A percentile compares a stretch with the other conserved stretches of the same genome.
Conservation (phyloP, 2,888 invertebrate species). For the Pseudoips prasinana region DNA sequence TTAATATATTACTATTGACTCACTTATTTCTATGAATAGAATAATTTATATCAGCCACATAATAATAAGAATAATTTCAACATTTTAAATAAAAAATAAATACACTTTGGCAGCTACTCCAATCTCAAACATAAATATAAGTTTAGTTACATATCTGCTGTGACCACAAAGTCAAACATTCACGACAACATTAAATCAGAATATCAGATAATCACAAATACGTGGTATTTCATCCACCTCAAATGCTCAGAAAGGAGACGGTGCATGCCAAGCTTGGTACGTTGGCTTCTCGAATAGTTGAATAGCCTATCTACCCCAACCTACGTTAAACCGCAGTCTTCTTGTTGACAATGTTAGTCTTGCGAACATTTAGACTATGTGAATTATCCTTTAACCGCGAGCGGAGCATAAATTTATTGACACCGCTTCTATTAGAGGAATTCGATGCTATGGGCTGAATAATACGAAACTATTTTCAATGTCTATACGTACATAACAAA, state of each 20-base stretch:
- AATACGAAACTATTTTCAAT: conserved; percentile 22
- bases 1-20: too few relatives aligned
- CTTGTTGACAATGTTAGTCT: conserved; percentile 55
- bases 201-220: conserved; percentile 8
- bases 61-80: too few relatives aligned
- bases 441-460: conserved; percentile 24
- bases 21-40: too few relatives aligned
- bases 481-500: neutral
- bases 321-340: conserved; percentile 47
- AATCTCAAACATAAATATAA: neutral
- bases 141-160: too few relatives aligned
- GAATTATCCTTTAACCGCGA: conserved; percentile 54
- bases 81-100: too few relatives aligned
- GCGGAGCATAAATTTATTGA: conserved; percentile 58
- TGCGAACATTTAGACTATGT: conserved; percentile 61
- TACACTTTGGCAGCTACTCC: too few relatives aligned
- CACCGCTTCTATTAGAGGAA: conserved; percentile 45
- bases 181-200: conserved; percentile 6
- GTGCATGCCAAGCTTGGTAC: conserved; percentile 32
- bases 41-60: too few relatives aligned
- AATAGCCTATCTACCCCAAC: conserved; percentile 43
- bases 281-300: conserved; percentile 52
- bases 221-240: conserved; percentile 6
- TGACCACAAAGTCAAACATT: conserved; percentile 1
- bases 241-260: conserved; percentile 27